A percentile compares a stretch with the other conserved stretches of the same genome.
Conservation (phyloP, 2,113 vertebrate genomes). For the Chaetodon trifascialis region DNA sequence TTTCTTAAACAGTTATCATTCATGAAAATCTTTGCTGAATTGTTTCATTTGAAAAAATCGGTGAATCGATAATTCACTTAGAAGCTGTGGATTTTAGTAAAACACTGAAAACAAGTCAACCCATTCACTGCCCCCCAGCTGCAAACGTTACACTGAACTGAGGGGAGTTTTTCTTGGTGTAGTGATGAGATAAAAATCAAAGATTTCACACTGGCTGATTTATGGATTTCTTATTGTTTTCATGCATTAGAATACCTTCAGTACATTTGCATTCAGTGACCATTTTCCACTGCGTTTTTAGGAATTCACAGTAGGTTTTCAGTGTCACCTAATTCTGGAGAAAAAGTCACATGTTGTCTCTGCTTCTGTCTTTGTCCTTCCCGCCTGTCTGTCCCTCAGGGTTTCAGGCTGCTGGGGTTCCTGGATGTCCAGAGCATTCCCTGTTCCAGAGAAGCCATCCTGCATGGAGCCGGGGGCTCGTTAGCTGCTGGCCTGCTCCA, state of each 20-base stretch:
- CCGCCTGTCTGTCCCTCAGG: constrained; percentile 43
- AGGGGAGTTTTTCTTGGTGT: not conserved
- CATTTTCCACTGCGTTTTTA: no score
- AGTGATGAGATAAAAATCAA: no score
- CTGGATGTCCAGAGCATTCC: constrained; percentile 66
- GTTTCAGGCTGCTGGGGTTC: constrained; percentile 64
- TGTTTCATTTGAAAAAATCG: no score
- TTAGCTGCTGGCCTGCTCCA: constrained; percentile 55
- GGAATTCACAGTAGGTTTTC: not conserved
- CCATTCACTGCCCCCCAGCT: not conserved
- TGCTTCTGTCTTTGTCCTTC: not conserved
- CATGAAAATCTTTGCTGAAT: not conserved
- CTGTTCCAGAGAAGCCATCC: constrained; percentile 67
- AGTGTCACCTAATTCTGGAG: not conserved
- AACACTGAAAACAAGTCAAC: not conserved
- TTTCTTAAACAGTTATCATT: not conserved
- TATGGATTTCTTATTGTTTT: not conserved
- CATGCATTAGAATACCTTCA: no score
- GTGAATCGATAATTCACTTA: not conserved
- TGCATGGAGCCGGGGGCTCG: constrained; percentile 67
- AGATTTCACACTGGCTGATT: no score
- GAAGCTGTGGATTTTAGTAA: not conserved
- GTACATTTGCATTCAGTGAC: not conserved
- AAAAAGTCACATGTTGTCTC: not conserved
- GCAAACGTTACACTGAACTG: not conserved